phyloP scores from a whole-genome alignment of 2,888 invertebrate species.

The Acholoe squamosa region DNA sequence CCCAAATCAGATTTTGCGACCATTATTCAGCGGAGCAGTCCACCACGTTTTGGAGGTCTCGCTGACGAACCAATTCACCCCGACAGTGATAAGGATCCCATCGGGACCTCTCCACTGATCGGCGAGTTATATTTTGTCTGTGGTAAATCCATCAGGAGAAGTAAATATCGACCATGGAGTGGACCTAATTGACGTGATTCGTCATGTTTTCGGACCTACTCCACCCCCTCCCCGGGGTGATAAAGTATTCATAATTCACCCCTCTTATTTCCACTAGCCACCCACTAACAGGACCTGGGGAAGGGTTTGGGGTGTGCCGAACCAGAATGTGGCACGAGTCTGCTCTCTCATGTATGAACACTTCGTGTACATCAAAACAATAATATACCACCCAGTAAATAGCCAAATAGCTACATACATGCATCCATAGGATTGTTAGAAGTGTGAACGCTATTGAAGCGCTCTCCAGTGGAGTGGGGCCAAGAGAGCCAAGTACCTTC shows the following conservation, averaged over 20 bases:
- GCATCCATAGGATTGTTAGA: too few species aligned
- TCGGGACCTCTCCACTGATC: background rate
- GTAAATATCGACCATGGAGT: background rate
- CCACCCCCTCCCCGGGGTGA: background rate
- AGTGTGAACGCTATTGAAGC: too few species aligned
- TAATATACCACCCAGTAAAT: too few species aligned
- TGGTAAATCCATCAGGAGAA: constrained; percentile 3
- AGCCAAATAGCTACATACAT: too few species aligned
- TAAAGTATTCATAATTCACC: constrained; percentile 44
- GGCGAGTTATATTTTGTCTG: background rate
- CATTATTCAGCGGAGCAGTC: too few species aligned
- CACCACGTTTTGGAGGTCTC: background rate
- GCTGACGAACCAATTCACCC: background rate
- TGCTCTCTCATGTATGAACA: too few species aligned
- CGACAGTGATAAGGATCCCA: constrained; percentile 1
- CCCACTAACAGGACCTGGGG: constrained; percentile 22
- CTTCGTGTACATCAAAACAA: too few species aligned
- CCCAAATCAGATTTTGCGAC: too few species aligned
- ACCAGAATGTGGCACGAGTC: too few species aligned
- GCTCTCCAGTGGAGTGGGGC: background rate
- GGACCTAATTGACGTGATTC: constrained; percentile 49
- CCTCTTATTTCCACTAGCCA: constrained; percentile 37
- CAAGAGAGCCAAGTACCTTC: background rate
- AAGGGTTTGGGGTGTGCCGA: background rate
- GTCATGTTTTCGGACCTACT: constrained; percentile 39